Percentiles rank a stretch among this genome's conserved stretches.
Evolutionary conservation across 2,797 vertebrate species (phyloP).

Genomic region (Cyprinella venusta): DNA sequence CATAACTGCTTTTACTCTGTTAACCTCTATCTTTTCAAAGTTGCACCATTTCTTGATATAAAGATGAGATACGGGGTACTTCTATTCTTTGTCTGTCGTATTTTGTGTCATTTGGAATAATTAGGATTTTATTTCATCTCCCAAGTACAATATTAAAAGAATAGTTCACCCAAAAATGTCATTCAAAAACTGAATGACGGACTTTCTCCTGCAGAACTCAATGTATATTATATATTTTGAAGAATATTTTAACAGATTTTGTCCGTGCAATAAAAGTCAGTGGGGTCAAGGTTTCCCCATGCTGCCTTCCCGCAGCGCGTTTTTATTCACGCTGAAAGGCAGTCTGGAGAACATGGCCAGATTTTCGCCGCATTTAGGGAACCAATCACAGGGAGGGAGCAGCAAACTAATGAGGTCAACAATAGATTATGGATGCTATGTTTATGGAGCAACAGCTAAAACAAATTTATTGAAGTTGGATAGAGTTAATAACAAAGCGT

Average conservation of each 20-base stretch:
- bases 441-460: no score
- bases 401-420: no score
- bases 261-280: background rate
- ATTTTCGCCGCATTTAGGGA: no score
- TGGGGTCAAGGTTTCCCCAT: background rate
- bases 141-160: background rate
- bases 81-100: constrained; percentile 31
- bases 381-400: no score
- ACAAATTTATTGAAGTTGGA: no score
- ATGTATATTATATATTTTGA: background rate
- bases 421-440: no score
- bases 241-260: background rate
- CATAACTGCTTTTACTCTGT: constrained; percentile 47
- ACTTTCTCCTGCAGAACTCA: background rate
- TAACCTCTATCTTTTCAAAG: constrained; percentile 45
- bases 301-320: no score
- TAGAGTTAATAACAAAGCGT: no score
- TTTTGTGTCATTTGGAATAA: constrained; percentile 8
- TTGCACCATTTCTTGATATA: constrained; percentile 58
- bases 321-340: no score
- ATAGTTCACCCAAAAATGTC: background rate
- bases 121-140: background rate
- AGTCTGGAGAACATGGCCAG: no score
- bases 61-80: constrained; percentile 53
- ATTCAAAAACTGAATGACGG: background rate